Percentiles rank a stretch among this genome's conserved stretches.
These are phyloP conservation scores for Varecia variegata DNA, from an alignment of 2,797 vertebrate genomes.

Conservation along the genomic window DNA sequence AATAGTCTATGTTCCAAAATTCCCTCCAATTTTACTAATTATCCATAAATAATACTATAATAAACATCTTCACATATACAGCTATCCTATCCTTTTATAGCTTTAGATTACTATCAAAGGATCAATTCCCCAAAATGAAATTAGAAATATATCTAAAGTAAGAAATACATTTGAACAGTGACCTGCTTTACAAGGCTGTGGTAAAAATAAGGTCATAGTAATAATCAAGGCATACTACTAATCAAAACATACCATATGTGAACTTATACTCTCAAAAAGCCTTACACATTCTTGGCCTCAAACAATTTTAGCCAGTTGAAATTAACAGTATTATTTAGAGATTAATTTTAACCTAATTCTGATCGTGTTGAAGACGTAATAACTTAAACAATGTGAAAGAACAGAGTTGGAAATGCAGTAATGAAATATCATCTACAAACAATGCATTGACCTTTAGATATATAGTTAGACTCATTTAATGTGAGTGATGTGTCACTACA, in stretches of 20 bases:
- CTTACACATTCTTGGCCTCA: not conserved
- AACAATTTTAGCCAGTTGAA: not conserved
- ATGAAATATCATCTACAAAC: not conserved
- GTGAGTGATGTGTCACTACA: not conserved
- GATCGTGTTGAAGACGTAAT: not conserved
- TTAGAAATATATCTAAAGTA: conserved; percentile 6
- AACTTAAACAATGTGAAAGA: conserved; percentile 26
- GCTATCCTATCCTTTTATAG: not conserved
- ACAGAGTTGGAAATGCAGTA: not conserved
- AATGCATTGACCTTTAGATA: not conserved
- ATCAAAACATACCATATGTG: not conserved
- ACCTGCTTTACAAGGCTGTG: not conserved
- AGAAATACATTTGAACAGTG: not conserved
- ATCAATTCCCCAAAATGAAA: conserved; percentile 14
- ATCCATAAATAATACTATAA: not conserved
- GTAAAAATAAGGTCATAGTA: not conserved
- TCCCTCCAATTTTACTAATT: conserved; percentile 4
- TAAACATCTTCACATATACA: not conserved
- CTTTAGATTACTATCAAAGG: not conserved
- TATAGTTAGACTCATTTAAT: not conserved
- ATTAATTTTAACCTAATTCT: conserved; percentile 6
- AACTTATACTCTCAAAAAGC: not conserved
- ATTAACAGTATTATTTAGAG: conserved; percentile 22
- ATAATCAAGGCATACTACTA: not conserved
- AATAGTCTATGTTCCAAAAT: not conserved